Percentiles rank a stretch among this genome's conserved stretches.
These are phyloP conservation scores for Anniella stebbinsi DNA, from an alignment of 2,797 vertebrate genomes.

Conservation along the genomic window DNA sequence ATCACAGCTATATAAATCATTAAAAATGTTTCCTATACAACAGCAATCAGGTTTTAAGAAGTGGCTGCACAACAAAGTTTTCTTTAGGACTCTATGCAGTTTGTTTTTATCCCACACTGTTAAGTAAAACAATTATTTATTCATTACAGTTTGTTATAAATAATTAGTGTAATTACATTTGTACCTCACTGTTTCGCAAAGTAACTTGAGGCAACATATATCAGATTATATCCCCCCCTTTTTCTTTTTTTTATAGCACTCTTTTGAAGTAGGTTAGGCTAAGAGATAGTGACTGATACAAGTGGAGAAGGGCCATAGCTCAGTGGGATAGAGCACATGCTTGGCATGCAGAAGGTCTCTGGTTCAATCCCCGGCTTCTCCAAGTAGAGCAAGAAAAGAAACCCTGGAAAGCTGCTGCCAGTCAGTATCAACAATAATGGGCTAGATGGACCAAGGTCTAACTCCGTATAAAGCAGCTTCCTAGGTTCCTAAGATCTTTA, in stretches of 20 bases:
- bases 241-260: neutral
- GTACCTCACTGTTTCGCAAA: neutral
- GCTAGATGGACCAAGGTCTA: no score
- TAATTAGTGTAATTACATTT: constrained; percentile 53
- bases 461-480: no score
- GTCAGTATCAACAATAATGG: no score
- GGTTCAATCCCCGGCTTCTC: no score
- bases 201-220: neutral
- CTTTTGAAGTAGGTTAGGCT: neutral
- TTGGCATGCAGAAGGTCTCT: no score
- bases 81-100: constrained; percentile 58
- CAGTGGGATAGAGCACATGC: no score
- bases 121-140: constrained; percentile 49
- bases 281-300: neutral
- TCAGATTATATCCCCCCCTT: neutral
- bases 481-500: neutral
- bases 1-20: constrained; percentile 73
- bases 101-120: constrained; percentile 37
- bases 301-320: no score
- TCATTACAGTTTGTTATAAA: constrained; percentile 19
- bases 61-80: constrained; percentile 62
- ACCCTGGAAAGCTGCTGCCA: no score
- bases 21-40: constrained; percentile 68
- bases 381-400: no score
- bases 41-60: constrained; percentile 65